Base-by-base conservation (phyloP, 2,888 invertebrate species). In the Agonopterix alstromeriana region DNA sequence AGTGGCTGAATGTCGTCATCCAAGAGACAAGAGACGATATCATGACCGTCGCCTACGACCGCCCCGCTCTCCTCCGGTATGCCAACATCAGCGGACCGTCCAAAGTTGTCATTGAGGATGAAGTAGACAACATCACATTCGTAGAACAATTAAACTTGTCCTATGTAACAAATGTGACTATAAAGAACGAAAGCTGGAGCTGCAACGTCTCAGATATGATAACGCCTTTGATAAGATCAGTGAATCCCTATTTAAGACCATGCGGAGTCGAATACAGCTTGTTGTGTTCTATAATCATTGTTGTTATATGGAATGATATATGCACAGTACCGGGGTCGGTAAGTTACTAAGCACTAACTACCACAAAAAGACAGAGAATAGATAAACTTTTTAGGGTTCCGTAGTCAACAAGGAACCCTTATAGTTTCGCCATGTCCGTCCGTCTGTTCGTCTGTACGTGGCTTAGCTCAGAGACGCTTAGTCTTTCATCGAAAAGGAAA, bases 11-110 rank as follows among this genome's bases (percentile, higher is more conserved):
- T 72, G 94, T 96, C 1, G 89, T 97, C 27, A 94, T 97, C 10
- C 94, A 95, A 71, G 97, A 97, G 73, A 97, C 97, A 1, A 93
- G 94, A 69, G 96, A 96, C 67, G 96, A 97, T 73, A 95, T 96
- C 50, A 89, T 92, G 12, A 69, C 79, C 2, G 78, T 88, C 35
- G 85, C 87, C 0, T 83, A 83, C 56, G 68, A 75, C 40, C 71
- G 70, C 0, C 79, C 80, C 14, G 64, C 73, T 3, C 68, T 79
- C 1, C 57, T 81, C 5, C 65, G 79, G 47, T 85, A 86, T 52
- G 79, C 78, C 8, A 83, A 82, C 53, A 73, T 85, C 36, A 79
- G 70, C 40, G 74, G 76, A 1, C 69, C 74, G 8, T 49, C 67
- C 1, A 76, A 73, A 61, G 55, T 71, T 1, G 52, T 68, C 10